These are phyloP conservation scores for Eulemur coronatus DNA, from an alignment of 2,797 vertebrate genomes.

Conservation along the genomic window DNA sequence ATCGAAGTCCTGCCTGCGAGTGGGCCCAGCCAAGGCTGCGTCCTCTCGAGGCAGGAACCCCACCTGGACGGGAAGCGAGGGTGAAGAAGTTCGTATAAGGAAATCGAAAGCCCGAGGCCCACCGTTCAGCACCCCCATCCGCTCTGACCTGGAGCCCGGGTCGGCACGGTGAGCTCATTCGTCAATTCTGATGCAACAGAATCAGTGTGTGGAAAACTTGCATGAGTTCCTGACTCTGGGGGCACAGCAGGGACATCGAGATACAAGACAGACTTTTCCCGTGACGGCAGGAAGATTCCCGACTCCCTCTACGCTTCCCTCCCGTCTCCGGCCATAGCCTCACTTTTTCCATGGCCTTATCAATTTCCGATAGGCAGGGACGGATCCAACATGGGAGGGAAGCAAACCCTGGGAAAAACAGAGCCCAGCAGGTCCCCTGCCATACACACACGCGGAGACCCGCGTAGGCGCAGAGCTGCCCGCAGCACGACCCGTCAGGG, in stretches of 20 bases:
- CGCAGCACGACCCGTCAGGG: slow-evolving; percentile 50
- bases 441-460: neutral
- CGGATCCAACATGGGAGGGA: slow-evolving; percentile 68
- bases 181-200: slow-evolving; percentile 78
- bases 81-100: slow-evolving; percentile 66
- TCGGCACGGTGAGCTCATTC: slow-evolving; percentile 79
- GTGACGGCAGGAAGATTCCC: slow-evolving; percentile 77
- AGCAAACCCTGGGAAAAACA: slow-evolving; percentile 65
- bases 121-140: neutral
- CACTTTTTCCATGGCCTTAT: slow-evolving; percentile 91
- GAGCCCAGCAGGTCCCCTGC: slow-evolving; percentile 11
- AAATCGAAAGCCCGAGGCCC: slow-evolving; percentile 61
- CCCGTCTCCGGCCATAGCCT: slow-evolving; percentile 75
- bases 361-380: slow-evolving; percentile 86
- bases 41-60: slow-evolving; percentile 27
- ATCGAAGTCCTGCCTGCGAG: neutral
- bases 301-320: slow-evolving; percentile 75
- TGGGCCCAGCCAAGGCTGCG: neutral
- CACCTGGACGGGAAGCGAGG: slow-evolving; percentile 22
- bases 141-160: slow-evolving; percentile 74
- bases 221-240: slow-evolving; percentile 84
- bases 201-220: slow-evolving; percentile 81
- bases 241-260: slow-evolving; percentile 73
- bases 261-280: slow-evolving; percentile 87
- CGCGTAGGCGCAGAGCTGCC: neutral